These are phyloP conservation scores for Manis crassicaudata DNA, from an alignment of 2,797 vertebrate species.

Conservation along the genomic window DNA sequence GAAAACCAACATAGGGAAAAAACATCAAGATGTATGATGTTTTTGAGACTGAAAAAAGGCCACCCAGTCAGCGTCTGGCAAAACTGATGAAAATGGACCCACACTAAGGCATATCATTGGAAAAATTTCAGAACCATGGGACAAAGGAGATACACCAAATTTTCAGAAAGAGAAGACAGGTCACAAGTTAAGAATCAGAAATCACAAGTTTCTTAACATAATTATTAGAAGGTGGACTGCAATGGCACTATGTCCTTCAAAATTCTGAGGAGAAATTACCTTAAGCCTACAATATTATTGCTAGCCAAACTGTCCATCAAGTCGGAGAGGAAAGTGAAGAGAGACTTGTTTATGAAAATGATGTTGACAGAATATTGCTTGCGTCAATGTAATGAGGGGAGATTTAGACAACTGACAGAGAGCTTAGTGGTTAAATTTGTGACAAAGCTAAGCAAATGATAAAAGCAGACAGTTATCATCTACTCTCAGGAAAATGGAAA, in stretches of 20 bases:
- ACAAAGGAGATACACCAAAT: not conserved
- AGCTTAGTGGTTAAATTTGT: not conserved
- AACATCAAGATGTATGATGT: not conserved
- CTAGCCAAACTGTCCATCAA: not conserved
- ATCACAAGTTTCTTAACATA: not conserved
- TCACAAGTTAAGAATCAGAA: not conserved
- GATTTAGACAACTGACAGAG: not conserved
- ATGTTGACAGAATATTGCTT: not conserved
- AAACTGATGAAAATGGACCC: not conserved
- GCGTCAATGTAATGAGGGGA: not conserved
- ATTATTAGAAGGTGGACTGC: not conserved
- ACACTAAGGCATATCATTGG: not conserved
- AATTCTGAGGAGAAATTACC: not conserved
- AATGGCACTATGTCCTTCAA: not conserved
- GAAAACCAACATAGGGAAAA: not conserved
- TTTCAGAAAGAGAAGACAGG: not conserved
- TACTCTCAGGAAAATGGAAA: not conserved
- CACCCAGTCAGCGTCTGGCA: not conserved
- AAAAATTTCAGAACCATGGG: not conserved
- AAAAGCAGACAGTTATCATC: not conserved
- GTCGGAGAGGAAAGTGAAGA: not conserved
- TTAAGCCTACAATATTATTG: not conserved
- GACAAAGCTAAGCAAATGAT: conserved; percentile 6
- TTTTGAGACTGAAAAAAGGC: not conserved
- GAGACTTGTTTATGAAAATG: not conserved